Evolutionary conservation across 92 coral and sea anemone species (phyloP), one percentile per base, ranked within the genome.

Genomic region (Anthopleura xanthogrammica): DNA sequence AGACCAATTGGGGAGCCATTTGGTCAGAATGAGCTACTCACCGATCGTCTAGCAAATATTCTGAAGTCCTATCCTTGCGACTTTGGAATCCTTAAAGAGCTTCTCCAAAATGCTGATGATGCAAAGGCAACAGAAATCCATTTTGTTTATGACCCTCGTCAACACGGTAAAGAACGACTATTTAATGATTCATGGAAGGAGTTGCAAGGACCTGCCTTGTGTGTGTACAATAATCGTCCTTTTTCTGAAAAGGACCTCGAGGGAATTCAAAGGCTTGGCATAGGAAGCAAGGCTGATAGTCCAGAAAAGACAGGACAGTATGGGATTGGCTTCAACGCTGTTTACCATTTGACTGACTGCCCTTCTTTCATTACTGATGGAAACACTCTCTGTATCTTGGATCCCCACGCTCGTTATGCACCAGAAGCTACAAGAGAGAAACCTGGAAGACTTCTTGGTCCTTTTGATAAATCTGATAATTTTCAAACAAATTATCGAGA

Each of bases 311-410:
- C 98, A 4, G 98, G 98, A 70, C 97, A 93, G 83, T 95, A 95
- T 72, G 98, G 98, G 0, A 93, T 95, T 81, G 98, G 98, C 12
- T 95, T 95, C 74, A 95, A 95, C 39, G 93, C 98, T 1, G 97
- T 95, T 8, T 95, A 95, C 77, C 98, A 95, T 83, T 80, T 95
- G 16, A 95, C 98, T 10, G 98, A 95, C 60, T 93, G 97, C 60
- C 98, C 98, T 65, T 86, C 92, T 57, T 95, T 95, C 8, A 85
- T 95, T 66, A 89, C 97, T 0, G 87, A 95, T 84, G 95, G 91
- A 52, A 91, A 95, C 41, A 90, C 86, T 64, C 88, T 95, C 20
- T 95, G 98, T 62, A 85, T 95, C 55, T 85, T 90, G 22, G 98
- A 95, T 72, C 98, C 98, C 23, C 92, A 91, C 42, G 89, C 83